Percentiles rank a stretch among this genome's conserved stretches.
Evolutionary conservation across 2,113 vertebrate species (phyloP).

Genomic region (Prolemur simus): DNA sequence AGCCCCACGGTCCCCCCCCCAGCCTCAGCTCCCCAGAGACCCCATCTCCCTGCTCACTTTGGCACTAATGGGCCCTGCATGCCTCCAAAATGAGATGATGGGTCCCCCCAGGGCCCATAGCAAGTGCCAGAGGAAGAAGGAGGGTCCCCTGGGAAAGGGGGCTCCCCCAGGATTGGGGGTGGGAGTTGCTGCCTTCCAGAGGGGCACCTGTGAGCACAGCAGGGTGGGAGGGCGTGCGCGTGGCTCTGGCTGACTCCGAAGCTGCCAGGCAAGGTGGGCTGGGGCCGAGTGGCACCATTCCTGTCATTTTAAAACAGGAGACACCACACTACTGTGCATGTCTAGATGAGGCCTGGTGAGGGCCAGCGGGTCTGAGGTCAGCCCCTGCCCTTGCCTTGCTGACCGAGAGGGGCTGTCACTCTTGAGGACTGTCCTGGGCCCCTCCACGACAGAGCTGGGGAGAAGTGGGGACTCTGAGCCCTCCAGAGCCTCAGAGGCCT

Average conservation of each 20-base stretch:
- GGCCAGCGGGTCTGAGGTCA: background rate
- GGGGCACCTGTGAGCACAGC: background rate
- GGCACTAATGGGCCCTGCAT: background rate
- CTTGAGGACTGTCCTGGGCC: background rate
- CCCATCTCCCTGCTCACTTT: background rate
- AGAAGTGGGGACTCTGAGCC: background rate
- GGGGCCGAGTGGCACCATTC: background rate
- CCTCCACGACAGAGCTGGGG: background rate
- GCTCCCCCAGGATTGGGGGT: background rate
- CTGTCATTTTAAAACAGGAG: background rate
- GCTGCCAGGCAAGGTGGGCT: background rate
- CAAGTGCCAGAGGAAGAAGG: background rate
- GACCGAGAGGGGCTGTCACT: too few relatives aligned
- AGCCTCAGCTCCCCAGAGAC: fast-evolving
- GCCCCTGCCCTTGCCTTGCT: background rate
- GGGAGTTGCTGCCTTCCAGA: background rate
- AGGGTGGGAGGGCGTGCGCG: background rate
- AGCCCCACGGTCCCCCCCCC: background rate
- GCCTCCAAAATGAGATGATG: background rate
- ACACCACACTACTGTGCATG: fast-evolving
- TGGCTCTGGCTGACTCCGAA: background rate
- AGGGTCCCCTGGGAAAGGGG: background rate
- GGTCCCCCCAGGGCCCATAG: background rate
- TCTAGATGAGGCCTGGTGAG: background rate
- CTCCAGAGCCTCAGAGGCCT: background rate